Percentiles rank a stretch among this genome's conserved stretches.
phyloP scores from a whole-genome alignment of 2,113 vertebrate genomes.

The Epinephelus moara region DNA sequence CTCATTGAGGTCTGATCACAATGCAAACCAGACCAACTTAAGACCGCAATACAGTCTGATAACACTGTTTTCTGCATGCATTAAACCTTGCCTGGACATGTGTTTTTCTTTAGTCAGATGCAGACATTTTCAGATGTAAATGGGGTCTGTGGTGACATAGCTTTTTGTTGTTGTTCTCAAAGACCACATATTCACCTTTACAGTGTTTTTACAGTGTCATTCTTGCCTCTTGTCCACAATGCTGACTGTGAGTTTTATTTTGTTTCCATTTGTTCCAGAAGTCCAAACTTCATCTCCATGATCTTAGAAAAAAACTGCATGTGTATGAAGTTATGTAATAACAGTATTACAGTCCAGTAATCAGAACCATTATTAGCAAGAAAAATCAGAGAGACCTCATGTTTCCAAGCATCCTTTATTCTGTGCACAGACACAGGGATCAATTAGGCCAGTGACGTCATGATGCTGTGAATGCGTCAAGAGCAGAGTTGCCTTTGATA shows the following conservation, averaged over 20 bases:
- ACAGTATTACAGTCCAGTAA: not conserved
- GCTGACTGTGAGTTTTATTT: not conserved
- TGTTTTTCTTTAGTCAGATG: not conserved
- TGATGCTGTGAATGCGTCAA: constrained; percentile 63
- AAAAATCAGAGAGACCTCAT: not conserved
- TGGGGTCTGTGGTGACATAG: not conserved
- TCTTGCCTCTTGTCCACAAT: not conserved
- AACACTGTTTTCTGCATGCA: not conserved
- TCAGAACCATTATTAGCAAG: constrained; percentile 15
- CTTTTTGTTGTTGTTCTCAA: not conserved
- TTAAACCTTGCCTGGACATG: not conserved
- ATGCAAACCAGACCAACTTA: not conserved
- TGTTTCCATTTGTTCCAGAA: not conserved
- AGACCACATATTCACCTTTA: not conserved
- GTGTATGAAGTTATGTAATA: constrained; percentile 14
- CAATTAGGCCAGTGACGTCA: constrained; percentile 60
- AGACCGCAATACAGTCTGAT: not conserved
- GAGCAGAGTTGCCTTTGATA: constrained; percentile 34
- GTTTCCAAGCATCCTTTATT: constrained; percentile 31
- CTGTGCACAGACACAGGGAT: constrained; percentile 36
- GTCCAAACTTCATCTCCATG: not conserved
- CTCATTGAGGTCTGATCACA: not conserved
- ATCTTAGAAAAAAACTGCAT: constrained; percentile 3
- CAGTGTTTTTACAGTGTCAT: not conserved
- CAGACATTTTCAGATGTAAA: not conserved